A percentile compares a stretch with the other conserved stretches of the same genome.
These are phyloP conservation scores for Oscheius sp. DNA, from an alignment of 2,888 invertebrate species.

Conservation along the genomic window DNA sequence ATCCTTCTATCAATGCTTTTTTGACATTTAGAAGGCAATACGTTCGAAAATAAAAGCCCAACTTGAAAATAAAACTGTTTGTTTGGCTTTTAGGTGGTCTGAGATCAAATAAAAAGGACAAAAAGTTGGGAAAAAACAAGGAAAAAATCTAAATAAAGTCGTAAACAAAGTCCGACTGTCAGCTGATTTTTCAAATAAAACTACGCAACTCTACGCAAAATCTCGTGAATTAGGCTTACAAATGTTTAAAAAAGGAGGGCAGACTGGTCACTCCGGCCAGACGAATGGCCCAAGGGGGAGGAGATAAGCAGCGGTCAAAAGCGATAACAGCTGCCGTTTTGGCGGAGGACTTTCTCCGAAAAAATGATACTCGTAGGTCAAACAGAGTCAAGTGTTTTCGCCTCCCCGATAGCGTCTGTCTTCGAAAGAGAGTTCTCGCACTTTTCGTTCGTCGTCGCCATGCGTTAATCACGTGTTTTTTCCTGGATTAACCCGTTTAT, in stretches of 20 bases:
- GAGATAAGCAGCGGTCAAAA: conserved; percentile 30
- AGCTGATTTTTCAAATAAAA: conserved; percentile 14
- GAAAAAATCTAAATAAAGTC: background rate
- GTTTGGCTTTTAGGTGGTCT: too few species aligned
- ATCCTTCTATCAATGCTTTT: too few species aligned
- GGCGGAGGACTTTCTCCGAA: too few species aligned
- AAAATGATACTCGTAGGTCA: background rate
- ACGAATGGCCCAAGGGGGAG: conserved; percentile 10
- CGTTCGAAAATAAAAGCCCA: too few species aligned
- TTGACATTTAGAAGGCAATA: too few species aligned
- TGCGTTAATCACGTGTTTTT: background rate
- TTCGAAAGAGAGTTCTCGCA: conserved; percentile 1
- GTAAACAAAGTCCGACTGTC: conserved; percentile 4
- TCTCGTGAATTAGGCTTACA: background rate
- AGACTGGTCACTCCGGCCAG: conserved; percentile 15
- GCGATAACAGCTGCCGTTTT: conserved; percentile 23
- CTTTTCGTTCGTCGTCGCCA: conserved; percentile 6
- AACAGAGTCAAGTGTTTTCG: conserved; percentile 10
- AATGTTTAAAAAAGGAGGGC: background rate
- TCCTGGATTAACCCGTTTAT: background rate
- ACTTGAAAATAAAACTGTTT: too few species aligned
- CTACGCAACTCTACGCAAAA: conserved; percentile 16
- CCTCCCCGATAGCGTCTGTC: conserved; percentile 5
- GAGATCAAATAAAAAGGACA: too few species aligned
- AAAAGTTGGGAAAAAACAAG: background rate